Conservation (phyloP, 2,888 invertebrate genomes). For the Dicycla oo region DNA sequence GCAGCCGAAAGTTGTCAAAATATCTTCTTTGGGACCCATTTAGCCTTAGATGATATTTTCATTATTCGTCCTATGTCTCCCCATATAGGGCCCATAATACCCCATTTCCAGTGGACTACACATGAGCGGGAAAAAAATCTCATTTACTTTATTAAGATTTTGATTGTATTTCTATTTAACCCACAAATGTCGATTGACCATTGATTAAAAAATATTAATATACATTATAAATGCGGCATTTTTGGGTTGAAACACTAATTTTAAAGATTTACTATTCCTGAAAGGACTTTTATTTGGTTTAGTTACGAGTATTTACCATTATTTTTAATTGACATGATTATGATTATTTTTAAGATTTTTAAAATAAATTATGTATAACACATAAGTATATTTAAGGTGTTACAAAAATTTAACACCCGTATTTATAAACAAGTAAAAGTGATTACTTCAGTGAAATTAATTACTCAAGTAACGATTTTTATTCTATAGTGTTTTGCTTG, state of each 20-base stretch:
- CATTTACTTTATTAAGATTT: not conserved
- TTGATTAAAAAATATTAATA: slow-evolving; percentile 1
- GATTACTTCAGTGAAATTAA: too few relatives aligned
- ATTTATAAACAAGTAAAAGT: too few relatives aligned
- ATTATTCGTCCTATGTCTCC: not conserved
- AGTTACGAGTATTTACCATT: slow-evolving; percentile 30
- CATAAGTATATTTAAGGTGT: too few relatives aligned
- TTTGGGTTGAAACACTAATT: slow-evolving; percentile 40
- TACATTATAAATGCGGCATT: slow-evolving; percentile 33
- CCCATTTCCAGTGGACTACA: too few relatives aligned
- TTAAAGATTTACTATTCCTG: not conserved
- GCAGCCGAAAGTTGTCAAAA: too few relatives aligned
- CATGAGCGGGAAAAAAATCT: not conserved
- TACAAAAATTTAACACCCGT: too few relatives aligned
- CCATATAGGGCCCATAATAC: not conserved
- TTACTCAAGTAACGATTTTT: too few relatives aligned
- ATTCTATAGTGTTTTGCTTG: too few relatives aligned
- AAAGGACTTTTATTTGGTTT: slow-evolving; percentile 11
- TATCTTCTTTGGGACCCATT: too few relatives aligned
- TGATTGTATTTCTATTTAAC: slow-evolving; percentile 43
- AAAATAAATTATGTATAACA: not conserved
- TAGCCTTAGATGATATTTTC: too few relatives aligned
- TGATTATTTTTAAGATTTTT: slow-evolving; percentile 24
- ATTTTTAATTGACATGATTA: slow-evolving; percentile 22
- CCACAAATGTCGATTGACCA: slow-evolving; percentile 30